These are phyloP conservation scores for Erythrolamprus reginae DNA, from an alignment of 2,113 vertebrate species.

Conservation along the genomic window DNA sequence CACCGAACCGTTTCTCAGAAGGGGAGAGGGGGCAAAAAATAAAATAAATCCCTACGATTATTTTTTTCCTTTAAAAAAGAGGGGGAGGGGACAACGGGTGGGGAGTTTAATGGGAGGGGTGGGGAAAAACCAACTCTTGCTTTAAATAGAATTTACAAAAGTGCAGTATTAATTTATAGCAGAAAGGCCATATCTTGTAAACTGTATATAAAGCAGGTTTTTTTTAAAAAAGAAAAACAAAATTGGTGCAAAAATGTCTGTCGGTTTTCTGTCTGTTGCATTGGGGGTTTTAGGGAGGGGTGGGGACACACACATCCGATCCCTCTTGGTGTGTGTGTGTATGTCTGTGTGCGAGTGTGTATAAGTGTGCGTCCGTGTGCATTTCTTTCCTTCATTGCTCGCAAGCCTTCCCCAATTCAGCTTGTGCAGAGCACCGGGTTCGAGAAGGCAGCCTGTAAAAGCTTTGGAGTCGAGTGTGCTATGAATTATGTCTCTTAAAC, in stretches of 20 bases:
- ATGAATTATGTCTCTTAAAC: constrained; percentile 71
- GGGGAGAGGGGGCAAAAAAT: background rate
- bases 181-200: constrained; percentile 70
- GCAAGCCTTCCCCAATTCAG: constrained; percentile 67
- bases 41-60: constrained; percentile 34
- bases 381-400: constrained; percentile 67
- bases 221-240: constrained; percentile 19
- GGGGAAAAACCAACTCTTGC: constrained; percentile 69
- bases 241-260: constrained; percentile 74
- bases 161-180: constrained; percentile 77
- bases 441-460: background rate
- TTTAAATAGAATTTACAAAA: constrained; percentile 66
- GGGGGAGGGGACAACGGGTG: constrained; percentile 1
- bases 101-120: background rate
- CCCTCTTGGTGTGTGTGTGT: constrained; percentile 50
- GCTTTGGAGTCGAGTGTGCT: constrained; percentile 64
- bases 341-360: constrained; percentile 19
- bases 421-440: background rate
- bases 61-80: constrained; percentile 57
- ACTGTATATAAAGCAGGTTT: constrained; percentile 77
- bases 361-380: constrained; percentile 45
- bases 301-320: background rate
- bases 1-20: background rate
- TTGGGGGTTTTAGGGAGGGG: constrained; percentile 21
- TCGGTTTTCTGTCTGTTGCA: constrained; percentile 69